A percentile compares a stretch with the other conserved stretches of the same genome.
Conservation (phyloP, 2,113 vertebrate species). For the Apodemus sylvaticus region DNA sequence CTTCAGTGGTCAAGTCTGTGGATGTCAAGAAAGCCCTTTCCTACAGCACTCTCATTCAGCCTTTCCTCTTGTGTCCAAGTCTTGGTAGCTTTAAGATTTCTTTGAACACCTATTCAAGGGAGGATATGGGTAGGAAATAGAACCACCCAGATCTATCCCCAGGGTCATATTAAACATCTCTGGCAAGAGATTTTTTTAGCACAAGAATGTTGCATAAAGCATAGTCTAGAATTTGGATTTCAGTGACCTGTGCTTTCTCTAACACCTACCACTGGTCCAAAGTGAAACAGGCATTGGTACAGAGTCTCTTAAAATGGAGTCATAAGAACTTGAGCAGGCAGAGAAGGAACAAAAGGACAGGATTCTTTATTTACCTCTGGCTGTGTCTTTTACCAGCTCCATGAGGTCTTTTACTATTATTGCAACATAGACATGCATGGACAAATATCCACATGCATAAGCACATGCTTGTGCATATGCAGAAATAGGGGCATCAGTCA, state of each 20-base stretch:
- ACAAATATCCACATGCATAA: background rate
- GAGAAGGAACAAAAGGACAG: accelerated
- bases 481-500: background rate
- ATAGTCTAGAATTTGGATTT: background rate
- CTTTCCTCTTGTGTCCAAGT: background rate
- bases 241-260: slow-evolving; percentile 3
- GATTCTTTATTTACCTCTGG: background rate
- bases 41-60: accelerated
- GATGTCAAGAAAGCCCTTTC: background rate
- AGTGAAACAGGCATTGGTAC: background rate
- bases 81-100: background rate
- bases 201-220: background rate
- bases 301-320: background rate
- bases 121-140: background rate
- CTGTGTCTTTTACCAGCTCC: background rate
- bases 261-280: background rate
- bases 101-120: background rate
- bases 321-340: background rate
- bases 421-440: background rate
- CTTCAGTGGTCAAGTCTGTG: background rate
- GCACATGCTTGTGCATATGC: background rate
- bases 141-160: background rate
- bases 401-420: background rate
- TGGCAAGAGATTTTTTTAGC: background rate
- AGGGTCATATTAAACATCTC: background rate